These are phyloP conservation scores for Saccopteryx bilineata DNA, from an alignment of 2,113 vertebrate species.

Conservation along the genomic window DNA sequence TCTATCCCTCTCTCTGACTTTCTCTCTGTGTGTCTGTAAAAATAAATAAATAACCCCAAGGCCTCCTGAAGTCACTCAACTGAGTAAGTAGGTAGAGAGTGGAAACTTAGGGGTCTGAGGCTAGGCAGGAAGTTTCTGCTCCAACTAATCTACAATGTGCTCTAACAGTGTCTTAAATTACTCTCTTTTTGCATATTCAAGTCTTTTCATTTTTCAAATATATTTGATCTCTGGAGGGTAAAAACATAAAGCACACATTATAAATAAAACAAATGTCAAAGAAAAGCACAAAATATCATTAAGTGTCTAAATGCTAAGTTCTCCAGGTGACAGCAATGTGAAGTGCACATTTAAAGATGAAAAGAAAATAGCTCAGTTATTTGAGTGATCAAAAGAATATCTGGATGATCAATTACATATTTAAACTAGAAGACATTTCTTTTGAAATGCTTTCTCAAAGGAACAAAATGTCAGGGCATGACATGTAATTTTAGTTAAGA, in stretches of 20 bases:
- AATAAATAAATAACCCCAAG: not conserved
- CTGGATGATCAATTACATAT: constrained; percentile 49
- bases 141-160: not conserved
- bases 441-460: constrained; percentile 52
- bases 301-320: constrained; percentile 24
- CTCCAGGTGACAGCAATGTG: not conserved
- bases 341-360: constrained; percentile 57
- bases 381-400: constrained; percentile 64
- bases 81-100: not conserved
- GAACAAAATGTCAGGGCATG: constrained; percentile 51
- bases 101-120: accelerated
- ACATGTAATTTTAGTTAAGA: constrained; percentile 39
- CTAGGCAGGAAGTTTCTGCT: not conserved
- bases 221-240: constrained; percentile 51
- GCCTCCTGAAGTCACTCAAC: not conserved
- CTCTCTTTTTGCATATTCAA: not conserved
- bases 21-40: no score
- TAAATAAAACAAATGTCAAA: constrained; percentile 69
- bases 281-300: constrained; percentile 58
- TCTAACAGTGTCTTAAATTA: not conserved
- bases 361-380: constrained; percentile 56
- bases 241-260: constrained; percentile 49
- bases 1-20: no score
- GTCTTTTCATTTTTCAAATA: constrained; percentile 55
- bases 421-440: constrained; percentile 39